Percentiles rank a stretch among this genome's conserved stretches.
Evolutionary conservation across 2,113 vertebrate genomes (phyloP).

Genomic region (Perca schrenkii): DNA sequence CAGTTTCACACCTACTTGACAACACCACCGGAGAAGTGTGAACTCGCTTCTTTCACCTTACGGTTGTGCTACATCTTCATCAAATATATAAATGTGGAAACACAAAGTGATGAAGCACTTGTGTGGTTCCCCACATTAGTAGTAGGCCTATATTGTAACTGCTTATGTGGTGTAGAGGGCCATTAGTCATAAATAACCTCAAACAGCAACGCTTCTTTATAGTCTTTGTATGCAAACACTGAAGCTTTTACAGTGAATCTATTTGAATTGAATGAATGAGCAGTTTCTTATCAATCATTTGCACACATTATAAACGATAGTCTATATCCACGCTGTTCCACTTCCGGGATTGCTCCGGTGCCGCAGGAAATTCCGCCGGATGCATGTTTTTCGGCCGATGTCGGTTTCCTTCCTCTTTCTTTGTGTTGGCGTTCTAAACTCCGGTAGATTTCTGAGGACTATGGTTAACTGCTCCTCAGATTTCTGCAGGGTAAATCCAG

Average conservation of each 20-base stretch:
- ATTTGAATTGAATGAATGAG: neutral
- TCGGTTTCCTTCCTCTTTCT: too few relatives aligned
- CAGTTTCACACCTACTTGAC: conserved; percentile 50
- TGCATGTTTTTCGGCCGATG: too few relatives aligned
- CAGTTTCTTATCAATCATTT: neutral
- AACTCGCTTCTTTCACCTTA: conserved; percentile 19
- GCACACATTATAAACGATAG: neutral
- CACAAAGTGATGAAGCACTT: neutral
- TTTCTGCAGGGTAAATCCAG: too few relatives aligned
- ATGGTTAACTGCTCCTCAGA: too few relatives aligned
- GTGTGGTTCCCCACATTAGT: neutral
- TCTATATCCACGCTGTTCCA: too few relatives aligned
- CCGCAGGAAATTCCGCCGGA: too few relatives aligned
- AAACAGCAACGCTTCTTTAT: neutral
- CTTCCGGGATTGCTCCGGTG: too few relatives aligned
- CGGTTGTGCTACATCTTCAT: conserved; percentile 23
- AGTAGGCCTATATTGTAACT: too few relatives aligned
- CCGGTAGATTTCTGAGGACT: too few relatives aligned
- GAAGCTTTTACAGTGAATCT: neutral
- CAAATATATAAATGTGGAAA: conserved; percentile 41
- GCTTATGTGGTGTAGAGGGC: neutral
- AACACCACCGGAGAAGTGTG: conserved; percentile 29
- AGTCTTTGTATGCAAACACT: neutral
- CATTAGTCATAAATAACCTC: neutral
- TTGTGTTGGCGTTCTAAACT: too few relatives aligned